Evolutionary conservation across 2,113 vertebrate genomes (phyloP), one percentile per base, ranked within the genome.

Genomic region (Crotalus tigris): DNA sequence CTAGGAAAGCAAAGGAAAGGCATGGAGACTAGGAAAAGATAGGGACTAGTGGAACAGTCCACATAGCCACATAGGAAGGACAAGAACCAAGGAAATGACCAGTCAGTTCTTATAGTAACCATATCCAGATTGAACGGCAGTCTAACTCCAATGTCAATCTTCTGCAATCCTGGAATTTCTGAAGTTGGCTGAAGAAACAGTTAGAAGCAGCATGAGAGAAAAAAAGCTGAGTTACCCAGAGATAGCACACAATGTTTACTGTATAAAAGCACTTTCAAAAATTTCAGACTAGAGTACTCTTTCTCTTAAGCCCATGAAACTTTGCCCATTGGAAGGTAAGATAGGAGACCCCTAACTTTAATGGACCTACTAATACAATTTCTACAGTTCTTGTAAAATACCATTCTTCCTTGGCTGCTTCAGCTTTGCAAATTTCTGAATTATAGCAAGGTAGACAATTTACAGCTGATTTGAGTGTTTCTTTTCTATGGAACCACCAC

Each of bases 381-480:
- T 93, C 88, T 85, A 55, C 88, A 95, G 75, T 29, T 46, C 53
- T 93, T 89, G 94, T 81, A 93, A 94, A 95, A 94, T 92, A 94
- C 92, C 95, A 93, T 29, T 92, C 64, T 86, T 91, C 55, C 57
- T 94, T 44, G 91, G 95, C 92, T 93, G 46, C 33, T 91, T 93
- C 93, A 87, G 13, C 88, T 92, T 90, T 95, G 92, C 91, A 88
- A 95, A 95, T 95, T 5, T 0, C 96, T 96, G 95, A 95, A 95
- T 92, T 96, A 96, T 96, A 97, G 96, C 91, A 94, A 96, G 94
- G 88, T 1, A 3, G 94, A 95, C 24, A 90, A 97, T 96, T 97
- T 97, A 97, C 94, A 94, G 90, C 94, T 91, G 94, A 95, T 94
- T 94, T 92, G 94, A 93, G 88, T 93, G 69, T 91, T 95, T 92